Percentiles rank a stretch among this genome's conserved stretches.
These are phyloP conservation scores for Festucalex cinctus DNA, from an alignment of 2,113 vertebrate genomes.

Conservation along the genomic window DNA sequence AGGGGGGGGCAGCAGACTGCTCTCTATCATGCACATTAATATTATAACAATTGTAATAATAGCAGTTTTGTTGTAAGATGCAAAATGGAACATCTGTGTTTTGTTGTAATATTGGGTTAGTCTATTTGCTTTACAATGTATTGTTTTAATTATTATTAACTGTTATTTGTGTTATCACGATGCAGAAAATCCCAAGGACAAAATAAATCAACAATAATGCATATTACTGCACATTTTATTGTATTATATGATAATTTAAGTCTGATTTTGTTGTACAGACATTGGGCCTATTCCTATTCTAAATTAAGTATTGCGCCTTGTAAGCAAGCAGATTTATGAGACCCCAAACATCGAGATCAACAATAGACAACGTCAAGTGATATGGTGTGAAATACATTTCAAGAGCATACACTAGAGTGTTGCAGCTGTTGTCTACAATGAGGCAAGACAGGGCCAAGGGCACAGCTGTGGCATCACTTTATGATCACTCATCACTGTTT, in stretches of 20 bases:
- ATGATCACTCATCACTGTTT: slow-evolving; percentile 52
- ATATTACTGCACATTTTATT: not conserved
- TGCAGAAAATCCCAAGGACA: not conserved
- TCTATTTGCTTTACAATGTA: not conserved
- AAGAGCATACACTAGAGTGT: slow-evolving; percentile 43
- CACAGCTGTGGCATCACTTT: slow-evolving; percentile 50
- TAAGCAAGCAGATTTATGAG: slow-evolving; percentile 7
- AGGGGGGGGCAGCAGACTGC: slow-evolving; percentile 11
- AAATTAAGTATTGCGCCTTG: slow-evolving; percentile 3
- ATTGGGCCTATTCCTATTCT: not conserved
- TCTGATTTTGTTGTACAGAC: not conserved
- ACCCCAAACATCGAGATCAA: slow-evolving; percentile 23
- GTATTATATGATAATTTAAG: not conserved
- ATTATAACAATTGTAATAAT: not conserved
- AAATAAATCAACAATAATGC: not conserved
- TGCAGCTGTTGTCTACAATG: slow-evolving; percentile 51
- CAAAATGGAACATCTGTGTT: not conserved
- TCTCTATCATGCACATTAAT: slow-evolving; percentile 9
- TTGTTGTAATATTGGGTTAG: not conserved
- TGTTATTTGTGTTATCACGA: not conserved
- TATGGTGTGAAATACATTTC: slow-evolving; percentile 46
- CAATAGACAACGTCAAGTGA: slow-evolving; percentile 41
- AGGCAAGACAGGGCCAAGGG: slow-evolving; percentile 57
- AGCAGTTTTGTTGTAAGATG: not conserved
- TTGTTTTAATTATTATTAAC: not conserved